A percentile compares a stretch with the other conserved stretches of the same genome.
Conservation (phyloP, 2,797 vertebrate genomes). For the Tinamus major region DNA sequence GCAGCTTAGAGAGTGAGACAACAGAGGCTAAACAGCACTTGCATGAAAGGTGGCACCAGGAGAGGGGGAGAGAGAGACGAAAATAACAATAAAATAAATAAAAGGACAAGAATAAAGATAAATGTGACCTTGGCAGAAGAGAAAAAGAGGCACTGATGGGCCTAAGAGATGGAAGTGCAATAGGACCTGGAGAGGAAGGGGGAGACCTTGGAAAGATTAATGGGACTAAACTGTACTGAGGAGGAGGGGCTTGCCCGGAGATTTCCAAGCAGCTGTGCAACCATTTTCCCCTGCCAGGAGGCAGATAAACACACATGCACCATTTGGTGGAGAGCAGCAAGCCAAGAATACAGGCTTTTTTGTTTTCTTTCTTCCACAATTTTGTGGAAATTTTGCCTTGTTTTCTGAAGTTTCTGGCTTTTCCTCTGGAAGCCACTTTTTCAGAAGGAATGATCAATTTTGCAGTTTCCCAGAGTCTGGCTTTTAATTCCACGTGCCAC, state of each 20-base stretch:
- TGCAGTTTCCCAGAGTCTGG: background rate
- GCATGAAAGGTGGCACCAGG: background rate
- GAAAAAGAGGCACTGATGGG: background rate
- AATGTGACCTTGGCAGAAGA: background rate
- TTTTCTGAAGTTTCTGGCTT: background rate
- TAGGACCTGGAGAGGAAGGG: background rate
- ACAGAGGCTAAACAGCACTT: background rate
- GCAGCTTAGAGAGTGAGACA: background rate
- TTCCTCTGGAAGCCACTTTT: background rate
- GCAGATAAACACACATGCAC: background rate
- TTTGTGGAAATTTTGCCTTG: background rate
- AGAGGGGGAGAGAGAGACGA: background rate
- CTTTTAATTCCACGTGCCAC: background rate
- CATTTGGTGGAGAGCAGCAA: background rate
- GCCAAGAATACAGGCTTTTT: background rate
- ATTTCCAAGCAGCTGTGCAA: background rate
- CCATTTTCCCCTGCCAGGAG: background rate
- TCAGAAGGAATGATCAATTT: background rate
- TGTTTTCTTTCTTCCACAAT: background rate
- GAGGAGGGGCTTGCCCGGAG: background rate
- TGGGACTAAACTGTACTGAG: background rate
- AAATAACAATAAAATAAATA: background rate
- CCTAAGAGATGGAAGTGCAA: background rate
- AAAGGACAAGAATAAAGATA: background rate
- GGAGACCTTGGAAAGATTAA: slow-evolving; percentile 26